phyloP scores from a whole-genome alignment of 2,797 vertebrate genomes.

The Halcyon leucocephala region DNA sequence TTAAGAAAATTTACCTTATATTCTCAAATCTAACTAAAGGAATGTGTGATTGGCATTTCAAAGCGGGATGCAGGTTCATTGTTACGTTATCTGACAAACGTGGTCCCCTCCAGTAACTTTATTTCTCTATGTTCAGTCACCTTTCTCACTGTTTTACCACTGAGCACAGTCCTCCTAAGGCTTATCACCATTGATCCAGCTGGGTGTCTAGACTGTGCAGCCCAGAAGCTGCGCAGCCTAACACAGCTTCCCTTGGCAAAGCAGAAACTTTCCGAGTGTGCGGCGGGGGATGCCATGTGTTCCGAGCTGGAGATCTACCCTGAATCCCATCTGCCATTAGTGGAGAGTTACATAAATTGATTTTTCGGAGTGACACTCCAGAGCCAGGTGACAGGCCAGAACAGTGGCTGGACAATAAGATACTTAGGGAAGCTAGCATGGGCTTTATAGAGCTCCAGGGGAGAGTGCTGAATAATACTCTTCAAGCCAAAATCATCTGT shows the following conservation, averaged over 20 bases:
- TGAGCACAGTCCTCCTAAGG: not conserved
- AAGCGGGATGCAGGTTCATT: not conserved
- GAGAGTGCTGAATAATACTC: slow-evolving; percentile 54
- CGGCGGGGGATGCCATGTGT: not conserved
- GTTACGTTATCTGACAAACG: not conserved
- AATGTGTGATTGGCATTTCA: not conserved
- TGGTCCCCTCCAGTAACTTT: not conserved
- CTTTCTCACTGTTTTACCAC: not conserved
- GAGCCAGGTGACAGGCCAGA: slow-evolving; percentile 70
- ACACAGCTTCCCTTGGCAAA: not conserved
- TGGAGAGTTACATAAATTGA: not conserved
- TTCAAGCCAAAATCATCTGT: slow-evolving; percentile 54
- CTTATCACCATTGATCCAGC: not conserved
- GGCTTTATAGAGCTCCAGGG: slow-evolving; percentile 51
- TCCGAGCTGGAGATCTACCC: not conserved
- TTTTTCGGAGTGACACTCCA: slow-evolving; percentile 66
- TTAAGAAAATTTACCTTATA: not conserved
- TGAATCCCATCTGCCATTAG: not conserved
- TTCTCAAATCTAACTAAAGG: not conserved
- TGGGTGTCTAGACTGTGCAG: not conserved
- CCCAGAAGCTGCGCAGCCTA: not conserved
- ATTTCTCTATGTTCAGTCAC: not conserved
- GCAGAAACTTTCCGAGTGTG: not conserved
- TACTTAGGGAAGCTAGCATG: slow-evolving; percentile 57
- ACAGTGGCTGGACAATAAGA: slow-evolving; percentile 69